phyloP scores from a whole-genome alignment of 2,797 vertebrate species.

The Enteromius trimaculatus region DNA sequence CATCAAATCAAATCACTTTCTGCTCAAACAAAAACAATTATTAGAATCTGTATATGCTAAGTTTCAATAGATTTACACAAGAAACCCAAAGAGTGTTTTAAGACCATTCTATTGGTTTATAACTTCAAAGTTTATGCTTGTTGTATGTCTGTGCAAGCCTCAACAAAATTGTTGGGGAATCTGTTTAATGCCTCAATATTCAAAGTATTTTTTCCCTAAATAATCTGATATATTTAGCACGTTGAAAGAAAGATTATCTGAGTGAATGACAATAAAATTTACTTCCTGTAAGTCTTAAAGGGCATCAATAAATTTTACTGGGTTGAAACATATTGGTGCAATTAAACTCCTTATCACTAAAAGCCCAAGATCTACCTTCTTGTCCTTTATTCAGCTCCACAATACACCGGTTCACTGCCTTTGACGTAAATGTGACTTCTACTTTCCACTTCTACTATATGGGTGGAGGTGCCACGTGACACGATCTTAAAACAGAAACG shows the following conservation, averaged over 20 bases:
- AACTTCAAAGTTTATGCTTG: background rate
- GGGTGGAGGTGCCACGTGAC: slow-evolving; percentile 67
- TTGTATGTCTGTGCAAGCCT: background rate
- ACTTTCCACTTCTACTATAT: slow-evolving; percentile 37
- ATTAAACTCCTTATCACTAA: background rate
- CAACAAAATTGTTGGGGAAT: background rate
- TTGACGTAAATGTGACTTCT: slow-evolving; percentile 22
- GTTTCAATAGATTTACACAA: background rate
- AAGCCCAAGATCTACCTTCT: background rate
- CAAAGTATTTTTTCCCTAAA: background rate
- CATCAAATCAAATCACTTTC: background rate
- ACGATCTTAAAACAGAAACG: slow-evolving; percentile 60
- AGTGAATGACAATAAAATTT: background rate
- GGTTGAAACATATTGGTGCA: background rate
- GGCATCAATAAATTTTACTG: background rate
- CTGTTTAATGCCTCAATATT: background rate
- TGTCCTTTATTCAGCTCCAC: background rate
- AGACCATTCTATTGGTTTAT: slow-evolving; percentile 12
- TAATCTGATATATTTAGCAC: background rate
- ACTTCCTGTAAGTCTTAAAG: background rate
- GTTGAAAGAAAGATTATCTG: background rate
- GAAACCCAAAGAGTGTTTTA: background rate
- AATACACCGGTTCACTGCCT: slow-evolving; percentile 13
- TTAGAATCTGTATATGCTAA: background rate
- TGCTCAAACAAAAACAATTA: background rate